phyloP scores from a whole-genome alignment of 2,888 invertebrate species.

The Neoitamus cyanurus region DNA sequence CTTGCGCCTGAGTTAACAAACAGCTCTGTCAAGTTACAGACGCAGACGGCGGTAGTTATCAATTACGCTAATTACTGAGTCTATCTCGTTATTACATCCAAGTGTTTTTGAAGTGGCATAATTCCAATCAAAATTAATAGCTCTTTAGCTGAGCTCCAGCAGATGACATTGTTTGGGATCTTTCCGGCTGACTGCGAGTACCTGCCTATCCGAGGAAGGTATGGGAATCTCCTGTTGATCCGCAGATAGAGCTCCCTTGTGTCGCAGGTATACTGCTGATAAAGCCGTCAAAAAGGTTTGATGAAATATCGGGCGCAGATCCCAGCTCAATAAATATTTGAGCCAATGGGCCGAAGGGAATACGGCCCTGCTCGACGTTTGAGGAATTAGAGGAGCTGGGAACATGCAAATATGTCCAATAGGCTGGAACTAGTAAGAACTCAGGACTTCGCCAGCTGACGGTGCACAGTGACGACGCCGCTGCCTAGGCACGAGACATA shows the following conservation, averaged over 20 bases:
- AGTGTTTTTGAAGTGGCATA: not conserved
- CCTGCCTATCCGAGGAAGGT: not conserved
- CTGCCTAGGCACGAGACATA: not conserved
- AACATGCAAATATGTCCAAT: not conserved
- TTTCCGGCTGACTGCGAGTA: not conserved
- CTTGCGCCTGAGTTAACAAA: not conserved
- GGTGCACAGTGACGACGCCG: not conserved
- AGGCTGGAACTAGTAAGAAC: not conserved
- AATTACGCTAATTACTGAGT: not conserved
- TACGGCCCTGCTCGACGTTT: not conserved
- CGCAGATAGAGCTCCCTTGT: not conserved
- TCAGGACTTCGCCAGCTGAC: not conserved
- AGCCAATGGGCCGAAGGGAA: not conserved
- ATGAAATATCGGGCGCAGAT: not conserved
- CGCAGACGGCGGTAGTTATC: not conserved
- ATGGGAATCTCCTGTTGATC: not conserved
- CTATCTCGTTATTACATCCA: not conserved
- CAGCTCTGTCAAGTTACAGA: not conserved
- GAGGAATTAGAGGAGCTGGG: not conserved
- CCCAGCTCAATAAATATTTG: not conserved
- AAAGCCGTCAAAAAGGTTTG: not conserved
- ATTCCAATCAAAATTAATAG: not conserved
- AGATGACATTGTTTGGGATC: not conserved
- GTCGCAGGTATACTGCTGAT: not conserved
- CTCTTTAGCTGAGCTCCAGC: not conserved